phyloP scores from a whole-genome alignment of 1,140 invertebrate species.

The Bicyclus anynana region DNA sequence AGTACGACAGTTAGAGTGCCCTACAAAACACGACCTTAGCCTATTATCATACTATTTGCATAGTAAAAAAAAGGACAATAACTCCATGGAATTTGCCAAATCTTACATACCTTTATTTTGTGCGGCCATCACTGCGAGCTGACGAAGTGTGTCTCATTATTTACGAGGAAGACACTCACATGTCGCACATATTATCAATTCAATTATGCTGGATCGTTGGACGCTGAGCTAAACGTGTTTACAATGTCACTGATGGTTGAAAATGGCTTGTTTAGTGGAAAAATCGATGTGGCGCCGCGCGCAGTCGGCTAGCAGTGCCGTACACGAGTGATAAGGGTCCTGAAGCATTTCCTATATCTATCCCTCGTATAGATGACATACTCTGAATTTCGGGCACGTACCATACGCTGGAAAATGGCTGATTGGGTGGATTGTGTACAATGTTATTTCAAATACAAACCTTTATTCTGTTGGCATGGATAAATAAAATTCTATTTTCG shows the following conservation, averaged over 20 bases:
- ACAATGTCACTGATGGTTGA: slow-evolving; percentile 59
- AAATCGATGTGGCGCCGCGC: slow-evolving; percentile 72
- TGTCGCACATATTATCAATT: slow-evolving; percentile 35
- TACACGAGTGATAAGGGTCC: slow-evolving; percentile 58
- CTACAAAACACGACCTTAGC: slow-evolving; percentile 33
- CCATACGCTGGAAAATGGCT: slow-evolving; percentile 28
- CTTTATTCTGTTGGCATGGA: background rate
- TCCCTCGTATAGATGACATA: slow-evolving; percentile 20
- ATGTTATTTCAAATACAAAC: slow-evolving; percentile 24
- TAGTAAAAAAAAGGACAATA: slow-evolving; percentile 19
- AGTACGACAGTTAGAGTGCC: slow-evolving; percentile 35
- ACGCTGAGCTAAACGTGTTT: slow-evolving; percentile 51
- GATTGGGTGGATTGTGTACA: slow-evolving; percentile 32
- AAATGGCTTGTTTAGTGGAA: slow-evolving; percentile 68
- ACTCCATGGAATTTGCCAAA: background rate
- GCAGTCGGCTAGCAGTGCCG: slow-evolving; percentile 49
- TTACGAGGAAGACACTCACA: slow-evolving; percentile 47
- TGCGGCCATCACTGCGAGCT: slow-evolving; percentile 51
- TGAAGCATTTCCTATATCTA: slow-evolving; percentile 26
- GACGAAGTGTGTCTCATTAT: slow-evolving; percentile 51
- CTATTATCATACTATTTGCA: slow-evolving; percentile 38
- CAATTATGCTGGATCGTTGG: slow-evolving; percentile 28
- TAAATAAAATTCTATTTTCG: slow-evolving; percentile 8
- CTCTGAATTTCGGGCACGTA: slow-evolving; percentile 40
- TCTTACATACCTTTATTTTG: slow-evolving; percentile 63